Base-by-base conservation (phyloP, 2,888 invertebrate genomes). In the Priocnemis perturbator region DNA sequence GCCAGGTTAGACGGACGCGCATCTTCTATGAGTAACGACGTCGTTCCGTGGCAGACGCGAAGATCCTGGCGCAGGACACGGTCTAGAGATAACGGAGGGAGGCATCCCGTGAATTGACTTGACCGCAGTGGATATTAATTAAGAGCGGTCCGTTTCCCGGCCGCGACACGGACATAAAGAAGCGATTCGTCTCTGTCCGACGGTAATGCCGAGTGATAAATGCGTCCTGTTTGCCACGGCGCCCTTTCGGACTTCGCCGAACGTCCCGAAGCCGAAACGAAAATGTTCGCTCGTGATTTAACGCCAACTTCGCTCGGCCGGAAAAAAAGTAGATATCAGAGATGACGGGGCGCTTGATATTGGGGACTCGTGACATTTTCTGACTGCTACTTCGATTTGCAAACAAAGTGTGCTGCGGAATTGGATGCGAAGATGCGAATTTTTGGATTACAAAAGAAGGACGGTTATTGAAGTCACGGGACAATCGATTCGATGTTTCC, bases 111-210 rank as follows among this genome's bases (percentile, higher is more conserved):
- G 30, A 52, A 61, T 55, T 45, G 69, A 66, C 69, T 73, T 73
- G 70, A 71, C 66, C 73, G 65, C 53, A 52, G 23, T 62, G 58
- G 67, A 67, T 73, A 71, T 75, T 76, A 78, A 80, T 77, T 75
- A 72, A 77, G 72, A 60, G 69, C 44, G 44, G 48, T 50, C 44
- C 20, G 56, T 26, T 60, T 60, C 61, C 50, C 48, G 52, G 55
- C 17, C 14, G 20, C 52, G 37, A 52, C 53, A 21, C 19, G n/a
- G 21, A 66, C 53, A 47, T 19, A 50, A 66, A 73, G 69, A 70
- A 69, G 30, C 70, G 50, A 50, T 50, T 7, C 50, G 68, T 76
- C 76, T 68, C 62, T 69, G 73, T 71, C 73, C 17, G n/a, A 5
- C 21, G 59, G 45, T 64, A 73, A 76, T 73, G 47, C 71, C 73